These are phyloP conservation scores for Zaprionus taronus DNA, from an alignment of 1,140 invertebrate species.

Conservation along the genomic window DNA sequence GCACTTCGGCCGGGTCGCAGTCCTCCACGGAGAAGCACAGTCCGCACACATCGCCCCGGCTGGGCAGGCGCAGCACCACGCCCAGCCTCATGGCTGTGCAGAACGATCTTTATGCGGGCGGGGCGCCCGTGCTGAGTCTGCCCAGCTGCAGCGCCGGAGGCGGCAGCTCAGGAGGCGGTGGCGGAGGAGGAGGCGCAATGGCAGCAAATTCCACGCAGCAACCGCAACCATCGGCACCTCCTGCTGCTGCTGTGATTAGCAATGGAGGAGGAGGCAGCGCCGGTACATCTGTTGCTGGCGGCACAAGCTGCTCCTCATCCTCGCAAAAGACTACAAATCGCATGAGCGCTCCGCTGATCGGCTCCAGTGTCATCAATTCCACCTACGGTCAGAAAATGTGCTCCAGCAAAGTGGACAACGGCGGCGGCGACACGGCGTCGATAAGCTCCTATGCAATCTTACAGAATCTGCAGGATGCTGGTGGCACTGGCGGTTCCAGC, in stretches of 20 bases:
- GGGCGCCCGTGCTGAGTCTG: conserved; percentile 53
- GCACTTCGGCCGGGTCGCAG: conserved; percentile 70
- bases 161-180: conserved; percentile 18
- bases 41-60: conserved; percentile 81
- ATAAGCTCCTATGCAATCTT: conserved; percentile 80
- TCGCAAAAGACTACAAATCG: conserved; percentile 76
- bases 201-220: conserved; percentile 37
- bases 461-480: conserved; percentile 72
- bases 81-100: conserved; percentile 82
- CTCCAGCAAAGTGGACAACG: conserved; percentile 48
- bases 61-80: conserved; percentile 78
- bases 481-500: neutral
- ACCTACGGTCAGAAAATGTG: conserved; percentile 68
- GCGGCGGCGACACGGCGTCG: conserved; percentile 59
- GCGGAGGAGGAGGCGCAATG: conserved; percentile 8
- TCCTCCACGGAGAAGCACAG: conserved; percentile 79
- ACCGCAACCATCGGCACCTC: conserved; percentile 61
- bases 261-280: conserved; percentile 43
- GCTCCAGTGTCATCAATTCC: conserved; percentile 66
- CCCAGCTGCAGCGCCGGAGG: conserved; percentile 51
- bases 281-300: conserved; percentile 14
- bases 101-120: conserved; percentile 81
- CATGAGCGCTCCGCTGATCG: conserved; percentile 80
- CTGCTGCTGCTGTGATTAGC: conserved; percentile 66
- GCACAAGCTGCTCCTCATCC: conserved; percentile 11